These are phyloP conservation scores for Steinernema scapterisci DNA, from an alignment of 2,888 invertebrate species.

Conservation along the genomic window DNA sequence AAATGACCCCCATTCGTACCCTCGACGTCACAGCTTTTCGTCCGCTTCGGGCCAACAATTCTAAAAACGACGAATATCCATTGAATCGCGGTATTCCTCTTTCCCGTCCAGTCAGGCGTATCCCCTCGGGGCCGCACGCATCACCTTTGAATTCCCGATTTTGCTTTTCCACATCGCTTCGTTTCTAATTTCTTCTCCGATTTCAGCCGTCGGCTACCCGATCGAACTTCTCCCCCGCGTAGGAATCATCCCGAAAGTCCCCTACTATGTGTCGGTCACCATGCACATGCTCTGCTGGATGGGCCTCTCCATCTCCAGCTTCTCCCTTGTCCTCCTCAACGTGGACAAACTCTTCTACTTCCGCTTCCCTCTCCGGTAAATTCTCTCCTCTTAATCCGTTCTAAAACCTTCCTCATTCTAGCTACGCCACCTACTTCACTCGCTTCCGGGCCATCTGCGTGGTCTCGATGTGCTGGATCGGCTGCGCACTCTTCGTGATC, in stretches of 20 bases:
- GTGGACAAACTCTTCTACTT: conserved; percentile 65
- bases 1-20: too few relatives aligned
- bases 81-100: too few relatives aligned
- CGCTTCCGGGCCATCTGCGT: conserved; percentile 52
- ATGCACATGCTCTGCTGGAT: conserved; percentile 62
- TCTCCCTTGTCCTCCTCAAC: conserved; percentile 64
- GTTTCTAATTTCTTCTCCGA: background rate
- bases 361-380: conserved; percentile 62
- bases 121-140: too few relatives aligned
- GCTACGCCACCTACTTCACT: conserved; percentile 61
- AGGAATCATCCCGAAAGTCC: conserved; percentile 41
- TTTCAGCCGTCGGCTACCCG: conserved; percentile 62
- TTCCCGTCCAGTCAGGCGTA: too few relatives aligned
- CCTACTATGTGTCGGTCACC: conserved; percentile 38
- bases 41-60: too few relatives aligned
- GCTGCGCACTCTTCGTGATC: conserved; percentile 55
- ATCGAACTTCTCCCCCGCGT: conserved; percentile 54
- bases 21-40: too few relatives aligned
- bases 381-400: background rate
- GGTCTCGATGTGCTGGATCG: conserved; percentile 53
- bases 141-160: too few relatives aligned
- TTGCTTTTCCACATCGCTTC: background rate
- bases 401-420: conserved; percentile 38
- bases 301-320: conserved; percentile 60
- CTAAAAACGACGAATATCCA: too few relatives aligned